Evolutionary conservation across 1,140 invertebrate genomes (phyloP).

Genomic region (Physella acuta): DNA sequence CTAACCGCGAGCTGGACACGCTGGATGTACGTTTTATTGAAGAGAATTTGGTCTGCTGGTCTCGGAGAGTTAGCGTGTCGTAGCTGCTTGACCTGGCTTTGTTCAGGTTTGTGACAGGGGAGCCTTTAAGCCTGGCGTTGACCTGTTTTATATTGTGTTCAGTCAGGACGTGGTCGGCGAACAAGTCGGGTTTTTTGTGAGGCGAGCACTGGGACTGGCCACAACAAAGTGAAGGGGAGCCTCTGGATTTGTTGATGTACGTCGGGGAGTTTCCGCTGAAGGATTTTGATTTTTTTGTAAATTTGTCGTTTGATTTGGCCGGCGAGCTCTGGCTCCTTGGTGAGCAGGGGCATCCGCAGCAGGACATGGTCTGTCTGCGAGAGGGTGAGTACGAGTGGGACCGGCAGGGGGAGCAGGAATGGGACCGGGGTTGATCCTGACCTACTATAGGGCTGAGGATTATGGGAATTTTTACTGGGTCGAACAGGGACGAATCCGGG

Average conservation of each 20-base stretch:
- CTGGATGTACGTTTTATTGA: not conserved
- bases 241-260: not conserved
- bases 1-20: not conserved
- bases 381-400: conserved; percentile 15
- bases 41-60: not conserved
- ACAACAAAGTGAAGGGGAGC: not conserved
- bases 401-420: conserved; percentile 23
- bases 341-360: conserved; percentile 8
- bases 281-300: conserved; percentile 13
- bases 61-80: not conserved
- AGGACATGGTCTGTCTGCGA: not conserved
- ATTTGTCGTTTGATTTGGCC: not conserved
- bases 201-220: not conserved
- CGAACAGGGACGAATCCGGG: conserved; percentile 35
- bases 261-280: not conserved
- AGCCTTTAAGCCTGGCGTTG: not conserved
- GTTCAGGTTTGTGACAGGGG: not conserved
- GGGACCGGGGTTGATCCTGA: conserved; percentile 22
- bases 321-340: conserved; percentile 21
- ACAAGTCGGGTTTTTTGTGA: not conserved
- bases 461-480: conserved; percentile 40
- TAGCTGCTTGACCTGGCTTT: conserved; percentile 8
- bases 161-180: not conserved
- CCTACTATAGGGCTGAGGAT: conserved; percentile 33
- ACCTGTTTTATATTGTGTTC: not conserved